Evolutionary conservation across 2,113 vertebrate genomes (phyloP), one percentile per base, ranked within the genome.

Genomic region (Brachypodius melanocephalos): DNA sequence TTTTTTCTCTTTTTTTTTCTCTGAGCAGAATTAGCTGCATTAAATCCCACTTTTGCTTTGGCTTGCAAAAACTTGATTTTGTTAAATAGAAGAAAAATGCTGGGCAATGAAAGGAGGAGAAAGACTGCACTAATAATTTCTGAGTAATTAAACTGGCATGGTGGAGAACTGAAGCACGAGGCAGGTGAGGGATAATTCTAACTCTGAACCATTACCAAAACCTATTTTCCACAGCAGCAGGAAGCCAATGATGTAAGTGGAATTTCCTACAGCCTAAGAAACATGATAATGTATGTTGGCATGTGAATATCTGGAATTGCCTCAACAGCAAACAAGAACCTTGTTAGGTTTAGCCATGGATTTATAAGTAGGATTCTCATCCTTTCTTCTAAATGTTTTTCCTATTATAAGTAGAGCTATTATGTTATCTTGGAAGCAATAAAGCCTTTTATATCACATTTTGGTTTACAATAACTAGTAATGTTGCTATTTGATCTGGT

Each of bases 211-310:
- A 54, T 63, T 83, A 79, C 73, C 49, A 59, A 86, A 84, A 28
- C 40, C 76, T 69, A 43, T 89, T 97, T 97, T 96, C 88, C 81
- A 92, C 42, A 80, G 84, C 0, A 0, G 80, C 84, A 96, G 93
- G 93, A 96, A 96, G 93, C 81, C 76, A 88, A 2, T 96, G 92
- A 93, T 89, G 69, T 94, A 93, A 94, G 55, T 85, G 81, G 80
- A 88, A 94, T 96, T 97, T 97, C 93, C 92, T 89, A 79, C 43
- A 73, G 90, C 42, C 36, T 78, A 66, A 89, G 89, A 81, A 93
- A 82, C 48, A 73, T 59, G 52, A 90, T 95, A 95, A 91, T 77
- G 67, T 71, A 85, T 48, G 63, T 14, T 77, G 90, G 92, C 63
- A 73, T 69, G 40, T 71, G 89, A 93, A 46, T 89, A 86, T 85